Conservation (phyloP, 2,113 vertebrate genomes). For the Piaya cayana region DNA sequence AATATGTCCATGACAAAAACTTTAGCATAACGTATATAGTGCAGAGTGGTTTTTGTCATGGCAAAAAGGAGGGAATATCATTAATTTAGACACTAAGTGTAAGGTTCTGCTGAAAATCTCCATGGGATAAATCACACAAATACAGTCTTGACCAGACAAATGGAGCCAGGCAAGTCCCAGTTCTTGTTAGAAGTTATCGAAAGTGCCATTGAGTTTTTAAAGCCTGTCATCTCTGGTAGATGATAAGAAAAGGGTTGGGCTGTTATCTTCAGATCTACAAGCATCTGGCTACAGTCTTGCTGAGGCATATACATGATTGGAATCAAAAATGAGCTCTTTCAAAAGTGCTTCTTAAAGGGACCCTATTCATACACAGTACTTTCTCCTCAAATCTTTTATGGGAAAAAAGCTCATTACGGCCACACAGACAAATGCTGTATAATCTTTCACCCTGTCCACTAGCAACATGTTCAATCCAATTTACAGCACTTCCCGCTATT, state of each 20-base stretch:
- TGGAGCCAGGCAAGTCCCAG: constrained; percentile 67
- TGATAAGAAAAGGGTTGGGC: constrained; percentile 68
- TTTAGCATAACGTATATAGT: constrained; percentile 74
- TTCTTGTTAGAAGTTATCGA: constrained; percentile 65
- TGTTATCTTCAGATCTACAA: constrained; percentile 64
- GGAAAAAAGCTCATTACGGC: constrained; percentile 62
- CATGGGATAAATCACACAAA: constrained; percentile 68
- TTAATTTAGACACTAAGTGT: constrained; percentile 74
- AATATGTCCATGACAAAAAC: constrained; percentile 64
- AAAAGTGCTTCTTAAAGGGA: constrained; percentile 63
- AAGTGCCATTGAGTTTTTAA: constrained; percentile 69
- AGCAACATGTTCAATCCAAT: constrained; percentile 64
- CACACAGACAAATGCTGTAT: constrained; percentile 64
- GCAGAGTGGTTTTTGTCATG: constrained; percentile 66
- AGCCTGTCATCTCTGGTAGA: constrained; percentile 65
- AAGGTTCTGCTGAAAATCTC: constrained; percentile 71
- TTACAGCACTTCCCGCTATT: constrained; percentile 64
- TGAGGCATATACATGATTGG: constrained; percentile 61
- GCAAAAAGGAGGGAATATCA: constrained; percentile 69
- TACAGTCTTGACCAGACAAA: constrained; percentile 67
- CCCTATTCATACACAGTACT: constrained; percentile 58
- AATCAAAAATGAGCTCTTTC: constrained; percentile 65
- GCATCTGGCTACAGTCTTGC: constrained; percentile 64
- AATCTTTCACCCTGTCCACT: constrained; percentile 71
- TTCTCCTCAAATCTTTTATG: constrained; percentile 65